Percentiles rank a stretch among this genome's conserved stretches.
Conservation (phyloP, 64 coral and sea anemone species). For the Actinia equina region DNA sequence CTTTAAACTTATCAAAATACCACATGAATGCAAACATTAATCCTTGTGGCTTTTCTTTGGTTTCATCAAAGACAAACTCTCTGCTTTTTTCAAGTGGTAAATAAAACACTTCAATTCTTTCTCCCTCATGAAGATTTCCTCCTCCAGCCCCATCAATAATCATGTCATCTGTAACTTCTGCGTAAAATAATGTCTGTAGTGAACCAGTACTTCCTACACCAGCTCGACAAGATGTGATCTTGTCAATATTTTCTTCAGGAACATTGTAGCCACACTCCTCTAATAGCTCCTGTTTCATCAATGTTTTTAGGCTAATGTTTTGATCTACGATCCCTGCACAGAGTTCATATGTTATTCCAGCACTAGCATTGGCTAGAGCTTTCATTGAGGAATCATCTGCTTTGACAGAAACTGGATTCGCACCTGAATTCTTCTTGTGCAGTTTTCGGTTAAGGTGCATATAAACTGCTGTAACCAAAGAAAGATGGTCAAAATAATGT, state of each 20-base stretch:
- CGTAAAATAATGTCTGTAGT: constrained; percentile 72
- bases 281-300: constrained; percentile 82
- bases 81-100: constrained; percentile 68
- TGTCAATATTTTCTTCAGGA: constrained; percentile 66
- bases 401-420: constrained; percentile 25
- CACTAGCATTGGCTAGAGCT: constrained; percentile 35
- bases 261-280: constrained; percentile 99
- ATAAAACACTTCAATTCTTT: constrained; percentile 91
- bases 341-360: constrained; percentile 90
- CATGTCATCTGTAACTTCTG: constrained; percentile 89
- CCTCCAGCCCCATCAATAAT: constrained; percentile 54
- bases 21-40: constrained; percentile 96
- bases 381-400: constrained; percentile 60
- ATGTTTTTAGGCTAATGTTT: constrained; percentile 58
- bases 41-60: constrained; percentile 63
- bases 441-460: constrained; percentile 81
- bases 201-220: constrained; percentile 70
- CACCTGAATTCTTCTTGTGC: neutral
- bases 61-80: constrained; percentile 80
- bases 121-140: constrained; percentile 87
- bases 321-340: constrained; percentile 97
- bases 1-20: constrained; percentile 83
- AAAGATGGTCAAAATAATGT: neutral
- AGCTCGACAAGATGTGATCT: constrained; percentile 60
- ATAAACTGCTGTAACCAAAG: constrained; percentile 60